Evolutionary conservation across 2,113 vertebrate genomes (phyloP), one percentile per base, ranked within the genome.

Genomic region (Chaetura pelagica): DNA sequence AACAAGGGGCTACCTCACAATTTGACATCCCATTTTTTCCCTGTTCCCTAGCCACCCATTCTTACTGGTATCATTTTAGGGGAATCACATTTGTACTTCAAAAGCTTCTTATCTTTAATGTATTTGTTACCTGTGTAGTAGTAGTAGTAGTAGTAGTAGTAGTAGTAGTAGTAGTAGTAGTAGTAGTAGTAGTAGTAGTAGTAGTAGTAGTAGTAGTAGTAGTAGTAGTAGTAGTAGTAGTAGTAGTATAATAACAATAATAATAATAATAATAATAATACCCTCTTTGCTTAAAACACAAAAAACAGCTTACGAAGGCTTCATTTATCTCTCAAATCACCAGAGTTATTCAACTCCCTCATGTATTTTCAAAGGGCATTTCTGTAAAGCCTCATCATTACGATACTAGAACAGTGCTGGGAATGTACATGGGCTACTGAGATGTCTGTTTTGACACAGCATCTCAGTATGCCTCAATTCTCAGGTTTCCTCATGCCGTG

Each of bases 361-460:
- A 6, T 6, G 2, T 1, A 57, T 38, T 86, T 86, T 86, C 64
- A 84, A 57, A 74, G 51, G 42, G 24, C 22, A 35, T 80, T 94
- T 96, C 84, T 94, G 93, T 77, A 93, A 95, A 93, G 74, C 27
- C 71, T 63, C 46, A 54, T 95, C 94, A 96, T 95, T 84, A 42
- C 0, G 24, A 84, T 90, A 92, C 57, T 44, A 78, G 81, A 95
- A 48, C 49, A 9, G 5, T 11, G 64, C 83, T 62, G 76, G 86
- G 90, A 72, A 96, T 52, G 68, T 58, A 91, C 94, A 35, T 0
- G 1, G 63, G 75, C 14, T 58, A 1, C 44, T 0, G 5, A 88
- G 64, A 48, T 0, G 3, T 12, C 44, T 79, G 42, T 26, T 76
- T 83, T 80, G 48, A 91, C 59, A 24, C 34, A 3, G 3, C 38